Evolutionary conservation across 2,888 invertebrate species (phyloP).

Genomic region (Melitaea athalia): DNA sequence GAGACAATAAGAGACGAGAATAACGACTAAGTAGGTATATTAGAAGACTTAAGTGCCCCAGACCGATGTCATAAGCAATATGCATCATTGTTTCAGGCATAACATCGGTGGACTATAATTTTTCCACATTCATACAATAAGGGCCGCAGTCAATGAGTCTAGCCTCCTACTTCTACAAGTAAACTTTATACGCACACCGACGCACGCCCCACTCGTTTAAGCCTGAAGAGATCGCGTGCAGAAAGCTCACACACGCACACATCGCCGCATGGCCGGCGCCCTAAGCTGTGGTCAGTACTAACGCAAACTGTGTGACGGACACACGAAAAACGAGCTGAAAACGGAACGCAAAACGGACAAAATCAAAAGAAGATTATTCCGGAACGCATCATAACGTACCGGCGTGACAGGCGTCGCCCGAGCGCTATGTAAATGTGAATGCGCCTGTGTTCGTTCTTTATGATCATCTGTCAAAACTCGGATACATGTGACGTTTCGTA

Average conservation of each 20-base stretch:
- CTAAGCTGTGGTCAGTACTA: slow-evolving; percentile 82
- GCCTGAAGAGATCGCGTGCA: slow-evolving; percentile 78
- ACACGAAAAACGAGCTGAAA: slow-evolving; percentile 82
- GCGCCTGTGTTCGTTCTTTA: slow-evolving; percentile 73
- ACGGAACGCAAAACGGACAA: slow-evolving; percentile 71
- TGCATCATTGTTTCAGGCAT: slow-evolving; percentile 76
- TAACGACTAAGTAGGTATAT: slow-evolving; percentile 71
- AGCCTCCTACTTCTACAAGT: slow-evolving; percentile 78
- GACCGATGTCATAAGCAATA: slow-evolving; percentile 73
- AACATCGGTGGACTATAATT: slow-evolving; percentile 77
- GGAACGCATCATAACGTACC: slow-evolving; percentile 47
- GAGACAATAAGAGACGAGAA: slow-evolving; percentile 70
- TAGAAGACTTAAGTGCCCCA: slow-evolving; percentile 74
- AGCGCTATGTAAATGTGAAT: slow-evolving; percentile 71
- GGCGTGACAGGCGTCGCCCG: slow-evolving; percentile 46
- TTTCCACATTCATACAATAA: slow-evolving; percentile 83
- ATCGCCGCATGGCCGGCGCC: slow-evolving; percentile 73
- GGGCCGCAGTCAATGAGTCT: slow-evolving; percentile 83
- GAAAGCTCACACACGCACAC: slow-evolving; percentile 81
- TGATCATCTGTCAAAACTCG: slow-evolving; percentile 79
- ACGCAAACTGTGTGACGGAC: slow-evolving; percentile 82
- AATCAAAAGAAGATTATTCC: slow-evolving; percentile 56
- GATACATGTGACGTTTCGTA: slow-evolving; percentile 78
- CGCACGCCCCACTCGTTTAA: slow-evolving; percentile 74
- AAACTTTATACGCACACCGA: slow-evolving; percentile 70